Evolutionary conservation across 2,797 vertebrate genomes (phyloP), one percentile per base, ranked within the genome.

Genomic region (Lagodon rhomboides): DNA sequence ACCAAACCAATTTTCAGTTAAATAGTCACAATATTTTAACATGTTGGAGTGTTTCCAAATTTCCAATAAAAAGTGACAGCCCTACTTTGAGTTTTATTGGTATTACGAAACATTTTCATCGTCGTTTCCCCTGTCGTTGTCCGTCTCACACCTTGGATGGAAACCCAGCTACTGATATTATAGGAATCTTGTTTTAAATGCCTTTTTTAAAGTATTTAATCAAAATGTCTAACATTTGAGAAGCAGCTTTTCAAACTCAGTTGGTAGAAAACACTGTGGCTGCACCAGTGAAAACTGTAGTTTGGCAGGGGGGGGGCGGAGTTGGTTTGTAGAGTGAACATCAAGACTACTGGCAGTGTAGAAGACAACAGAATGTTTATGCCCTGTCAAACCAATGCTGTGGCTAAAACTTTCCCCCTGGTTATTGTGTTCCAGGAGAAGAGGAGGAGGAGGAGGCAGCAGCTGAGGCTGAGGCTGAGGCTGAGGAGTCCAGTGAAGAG

Each of bases 391-490:
- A 59, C 54, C 7, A 43, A 0, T 59, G 12, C 59, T 15, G 3
- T 5, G 5, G 8, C 61, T 62, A 1, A 79, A 2, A 0, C 5
- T 41, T 20, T 25, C 1, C 5, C 20, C 20, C 18, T 68, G 54
- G 6, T 69, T 51, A 58, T 68, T 84, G 34, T 83, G 41, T 82
- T 83, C 3, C 74, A 93, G 93, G 49, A 60, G 86, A 88, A 63
- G 80, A 87, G 50, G 72, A 73, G 38, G 78, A 46, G 38, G 61
- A 41, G 13, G 78, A n/a, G 6, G 53, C 53, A 22, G 43, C 47
- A 0, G 64, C 17, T 1, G 74, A 51, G 0, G 81, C 66, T 54
- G 12, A 13, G 65, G 44, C 7, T 1, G 60, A 20, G 5, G 73
- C n/a, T 3, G 85, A 73, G 46, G 82, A 62, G 10, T 73, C 25